Base-by-base conservation (phyloP, 2,888 invertebrate genomes). In the Caenorhabditis japonica region DNA sequence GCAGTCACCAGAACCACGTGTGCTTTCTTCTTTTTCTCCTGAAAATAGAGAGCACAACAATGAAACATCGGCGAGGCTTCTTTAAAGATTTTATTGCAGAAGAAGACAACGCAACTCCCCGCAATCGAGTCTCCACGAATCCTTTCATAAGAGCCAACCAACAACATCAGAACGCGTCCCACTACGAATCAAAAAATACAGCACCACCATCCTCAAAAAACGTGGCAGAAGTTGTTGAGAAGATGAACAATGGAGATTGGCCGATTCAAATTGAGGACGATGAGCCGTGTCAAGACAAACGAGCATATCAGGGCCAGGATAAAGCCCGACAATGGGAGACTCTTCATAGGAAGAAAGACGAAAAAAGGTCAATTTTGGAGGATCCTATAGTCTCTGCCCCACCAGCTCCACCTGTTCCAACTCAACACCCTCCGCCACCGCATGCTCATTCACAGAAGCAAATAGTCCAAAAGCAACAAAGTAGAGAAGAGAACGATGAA, bases 201-300 rank as follows among this genome's bases (percentile, higher is more conserved):
- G 30, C 30, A 10, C 5, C 7, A 10, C 30, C 30, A 7, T 41
- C 64, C n/a, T 64, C 69, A 23, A 75, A 77, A 39, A 79, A 79
- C 44, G 79, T 79, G 17, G 74, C 73, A 15, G 77, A 80, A 53
- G 80, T 80, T 2, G 80, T 80, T 10, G 77, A 80, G 49, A 80
- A 80, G 49, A 80, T 80, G 80, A 80, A 80, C 58, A 75, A 64
- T 49, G 80, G 80, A 3, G 80, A 80, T 41, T 80, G 80, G 80
- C 80, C 80, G 13, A 80, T 80, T 55, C 58, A 61, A 33, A 71
- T 80, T 7, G 80, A 76, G 4, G 76, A 80, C 15, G 80, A 77
- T 10, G 75, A 73, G 23, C 34, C 15, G 21, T 1, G 36, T 15
- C 38, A 36, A n/a, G n/a, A n/a, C n/a, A n/a, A n/a, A n/a, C n/a